Base-by-base conservation (phyloP, 2,797 vertebrate species). In the Cyprinodon diabolis region DNA sequence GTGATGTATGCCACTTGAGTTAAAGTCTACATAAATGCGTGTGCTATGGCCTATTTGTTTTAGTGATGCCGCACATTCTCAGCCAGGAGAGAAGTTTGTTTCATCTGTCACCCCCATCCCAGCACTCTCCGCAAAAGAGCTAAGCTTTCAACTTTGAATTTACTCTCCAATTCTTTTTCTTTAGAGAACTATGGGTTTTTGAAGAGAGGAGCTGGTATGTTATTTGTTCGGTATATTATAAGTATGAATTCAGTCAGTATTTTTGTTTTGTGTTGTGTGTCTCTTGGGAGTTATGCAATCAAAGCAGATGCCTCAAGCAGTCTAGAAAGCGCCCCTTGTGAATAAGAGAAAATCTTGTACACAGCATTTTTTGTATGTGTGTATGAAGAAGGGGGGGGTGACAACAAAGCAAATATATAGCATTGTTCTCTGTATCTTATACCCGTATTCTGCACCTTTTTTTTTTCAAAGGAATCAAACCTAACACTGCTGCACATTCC, bases 221-320 rank as follows among this genome's bases (percentile, higher is more conserved):
- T 94, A 94, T 93, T 94, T 94, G 92, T 93, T 94, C 89, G 86
- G 86, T 93, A 93, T 93, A 94, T 94, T 94, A 94, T 94, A 92
- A 92, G 93, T 94, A 92, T 94, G 93, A 93, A 94, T 94, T 93
- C 93, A 93, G 92, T 93, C 92, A 93, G 93, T 93, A 93, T 93
- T 93, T 94, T 94, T 94, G 91, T 94, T 94, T 93, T 93, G 91
- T 94, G 92, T 93, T 94, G 92, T 90, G 90, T 63, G 67, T 86
- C 93, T 92, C 92, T 60, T 81, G 93, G 91, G 92, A 93, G 93
- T 94, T 93, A 94, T 93, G 91, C 90, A 94, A 94, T 94, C 93
- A 94, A 93, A 93, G 92, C 91, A 93, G 92, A 93, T 93, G 93
- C 92, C 93, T 94, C 92, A 89, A 94, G 93, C 93, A 92, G 92